Base-by-base conservation (phyloP, 2,113 vertebrate species). In the Turnix velox region DNA sequence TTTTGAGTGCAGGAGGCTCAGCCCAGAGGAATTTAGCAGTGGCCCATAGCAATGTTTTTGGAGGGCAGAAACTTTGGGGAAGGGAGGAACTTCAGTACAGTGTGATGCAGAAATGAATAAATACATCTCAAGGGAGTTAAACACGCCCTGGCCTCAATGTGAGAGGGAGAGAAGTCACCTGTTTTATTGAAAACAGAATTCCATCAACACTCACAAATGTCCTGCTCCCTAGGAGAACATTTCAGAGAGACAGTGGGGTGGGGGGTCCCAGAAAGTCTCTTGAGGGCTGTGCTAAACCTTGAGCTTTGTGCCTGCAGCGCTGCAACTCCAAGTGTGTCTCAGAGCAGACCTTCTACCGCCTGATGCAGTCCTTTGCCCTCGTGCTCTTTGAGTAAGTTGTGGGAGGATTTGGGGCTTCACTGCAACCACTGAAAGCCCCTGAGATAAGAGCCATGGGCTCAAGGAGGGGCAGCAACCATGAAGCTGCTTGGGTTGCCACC, bases 341-440 rank as follows among this genome's bases (percentile, higher is more conserved):
- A 0, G 99, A 99, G 90, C 98, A 98, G 37, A 99, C 99, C 40
- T 99, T 99, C 98, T 99, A 99, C 97, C 98, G 99, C 86, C 98
- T 99, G 96, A 99, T 99, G 87, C 99, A 99, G 97, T 99, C 99
- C 0, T 99, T 99, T 4, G 99, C 99, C 0, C 98, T 99, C 1
- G 99, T 99, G 40, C 97, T 99, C 9, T 99, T 99, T 7, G 99
- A 99, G 99, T 99, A 95, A 99, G 99, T 99, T 4, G 11, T 2
- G 37, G 35, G 8, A 7, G 1, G 27, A 8, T 11, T 9, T 10
- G 55, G 75, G 67, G 5, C 12, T 49, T 18, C 0, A 0, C 12
- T 55, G 73, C 4, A 2, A 6, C 10, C 51, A 18, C 65, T 3
- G 1, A 40, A 65, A 74, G 9, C 25, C 72, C 58, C 74, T 5